Conservation (phyloP, 2,888 invertebrate species). For the Hanleya hanleyi region DNA sequence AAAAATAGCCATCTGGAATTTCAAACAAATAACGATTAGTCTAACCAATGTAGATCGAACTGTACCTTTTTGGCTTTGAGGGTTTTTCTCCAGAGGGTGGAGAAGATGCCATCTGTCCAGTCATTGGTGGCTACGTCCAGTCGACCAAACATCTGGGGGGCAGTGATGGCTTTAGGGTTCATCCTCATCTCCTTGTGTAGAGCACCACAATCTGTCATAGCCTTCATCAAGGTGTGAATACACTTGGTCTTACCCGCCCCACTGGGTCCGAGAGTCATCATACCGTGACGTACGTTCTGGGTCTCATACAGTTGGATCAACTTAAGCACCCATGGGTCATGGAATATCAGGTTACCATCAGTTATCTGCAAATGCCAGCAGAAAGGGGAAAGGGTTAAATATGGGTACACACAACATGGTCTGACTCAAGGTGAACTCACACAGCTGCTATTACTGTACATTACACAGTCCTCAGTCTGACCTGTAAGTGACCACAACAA, state of each 20-base stretch:
- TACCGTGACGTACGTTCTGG: slow-evolving; percentile 74
- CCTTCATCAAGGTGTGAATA: slow-evolving; percentile 90
- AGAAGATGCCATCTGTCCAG: slow-evolving; percentile 99
- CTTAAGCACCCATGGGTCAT: slow-evolving; percentile 96
- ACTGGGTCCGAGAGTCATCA: slow-evolving; percentile 74
- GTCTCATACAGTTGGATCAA: slow-evolving; percentile 85
- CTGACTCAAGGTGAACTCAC: too few relatives aligned
- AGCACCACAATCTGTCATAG: slow-evolving; percentile 89
- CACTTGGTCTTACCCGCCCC: slow-evolving; percentile 86
- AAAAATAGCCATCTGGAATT: too few relatives aligned
- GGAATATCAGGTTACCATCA: slow-evolving; percentile 84
- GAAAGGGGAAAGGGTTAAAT: too few relatives aligned
- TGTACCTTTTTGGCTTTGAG: slow-evolving; percentile 86
- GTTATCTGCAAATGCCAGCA: slow-evolving; percentile 63
- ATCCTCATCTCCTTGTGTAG: slow-evolving; percentile 96
- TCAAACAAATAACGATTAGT: too few relatives aligned
- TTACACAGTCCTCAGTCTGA: too few relatives aligned
- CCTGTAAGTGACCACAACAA: too few relatives aligned
- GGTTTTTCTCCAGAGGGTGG: slow-evolving; percentile 96
- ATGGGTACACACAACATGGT: too few relatives aligned
- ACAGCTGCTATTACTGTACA: too few relatives aligned
- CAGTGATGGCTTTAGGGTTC: slow-evolving; percentile 98
- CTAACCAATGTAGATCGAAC: too few relatives aligned
- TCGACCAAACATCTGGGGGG: slow-evolving; percentile 98
- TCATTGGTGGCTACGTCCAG: slow-evolving; percentile 98